Evolutionary conservation across 2,888 invertebrate genomes (phyloP).

Genomic region (Sisyra nigra): DNA sequence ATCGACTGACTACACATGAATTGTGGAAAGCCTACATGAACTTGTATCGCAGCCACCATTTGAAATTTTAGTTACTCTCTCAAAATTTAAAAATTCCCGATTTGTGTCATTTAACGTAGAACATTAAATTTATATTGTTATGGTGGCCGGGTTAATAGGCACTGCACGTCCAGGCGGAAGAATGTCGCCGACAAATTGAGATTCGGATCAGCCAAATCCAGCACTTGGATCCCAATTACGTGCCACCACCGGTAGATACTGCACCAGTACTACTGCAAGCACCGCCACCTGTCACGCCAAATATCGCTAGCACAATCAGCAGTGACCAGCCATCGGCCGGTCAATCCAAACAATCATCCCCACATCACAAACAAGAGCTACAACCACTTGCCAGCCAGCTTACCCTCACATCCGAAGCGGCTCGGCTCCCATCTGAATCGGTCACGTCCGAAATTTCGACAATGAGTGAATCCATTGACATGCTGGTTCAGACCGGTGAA

Average conservation of each 20-base stretch:
- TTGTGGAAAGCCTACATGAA: conserved; percentile 9
- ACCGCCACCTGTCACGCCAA: neutral
- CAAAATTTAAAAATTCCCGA: neutral
- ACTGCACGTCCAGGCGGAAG: conserved; percentile 43
- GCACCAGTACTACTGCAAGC: conserved; percentile 20
- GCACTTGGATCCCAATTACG: conserved; percentile 59
- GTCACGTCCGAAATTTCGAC: neutral
- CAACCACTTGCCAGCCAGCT: conserved; percentile 8
- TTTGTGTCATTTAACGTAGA: neutral
- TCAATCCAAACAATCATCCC: conserved; percentile 12
- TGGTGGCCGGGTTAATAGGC: conserved; percentile 38
- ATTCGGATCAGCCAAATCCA: conserved; percentile 53
- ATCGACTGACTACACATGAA: conserved; percentile 1
- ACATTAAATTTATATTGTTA: conserved; percentile 3
- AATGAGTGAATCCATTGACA: conserved; percentile 16
- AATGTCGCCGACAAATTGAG: conserved; percentile 53
- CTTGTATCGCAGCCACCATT: conserved; percentile 9
- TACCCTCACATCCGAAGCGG: conserved; percentile 3
- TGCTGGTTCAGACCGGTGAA: conserved; percentile 25
- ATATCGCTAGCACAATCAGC: conserved; percentile 11
- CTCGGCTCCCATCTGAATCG: conserved; percentile 7
- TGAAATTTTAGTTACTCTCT: neutral
- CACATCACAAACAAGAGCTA: conserved; percentile 8
- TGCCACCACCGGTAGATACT: conserved; percentile 31
- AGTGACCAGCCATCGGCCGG: conserved; percentile 8